Base-by-base conservation (phyloP, 1,140 invertebrate species). In the Ceratosolen fusciceps region DNA sequence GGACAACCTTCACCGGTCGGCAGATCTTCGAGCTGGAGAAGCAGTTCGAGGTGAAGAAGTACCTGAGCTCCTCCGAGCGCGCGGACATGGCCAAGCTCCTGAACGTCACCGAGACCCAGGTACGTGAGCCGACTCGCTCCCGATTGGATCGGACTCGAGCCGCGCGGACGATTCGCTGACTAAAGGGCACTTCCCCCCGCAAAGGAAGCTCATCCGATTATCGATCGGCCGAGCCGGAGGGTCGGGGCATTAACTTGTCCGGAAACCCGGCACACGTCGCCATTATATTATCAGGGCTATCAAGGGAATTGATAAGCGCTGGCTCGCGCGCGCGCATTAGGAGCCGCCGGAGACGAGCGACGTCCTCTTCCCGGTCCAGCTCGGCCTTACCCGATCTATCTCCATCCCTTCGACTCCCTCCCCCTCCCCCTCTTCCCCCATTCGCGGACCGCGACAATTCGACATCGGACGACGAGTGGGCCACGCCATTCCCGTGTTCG, bases 11-110 rank as follows among this genome's bases (percentile, higher is more conserved):
- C 91, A 98, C 97, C 0, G 97, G 97, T 2, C 88, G 96, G 70
- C 97, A 98, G 91, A 98, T 98, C 86, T 98, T 98, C 90, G 97
- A 98, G 90, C 90, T 98, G 86, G 97, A 98, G 90, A 96, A 97
- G 87, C 95, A 98, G 90, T 98, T 98, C 87, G 97, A 98, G 90
- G 92, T 96, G 74, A 98, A 98, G 91, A 98, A 98, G 90, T 98
- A 98, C 90, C 92, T 98, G 71, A 98, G 96, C 81, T 98, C 96
- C n/a, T 97, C 95, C 68, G 97, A 98, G 88, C 91, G 97, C 81
- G 95, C 96, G 21, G 97, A 98, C 84, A 97, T 98, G 96, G 97
- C 97, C 21, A 96, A 96, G 85, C 90, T 98, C 62, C 92, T 98
- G 31, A 97, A 96, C 87, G 97, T 98, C 77, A 98, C 97, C 12